Evolutionary conservation across 2,113 vertebrate species (phyloP).

Genomic region (Pangasianodon hypophthalmus): DNA sequence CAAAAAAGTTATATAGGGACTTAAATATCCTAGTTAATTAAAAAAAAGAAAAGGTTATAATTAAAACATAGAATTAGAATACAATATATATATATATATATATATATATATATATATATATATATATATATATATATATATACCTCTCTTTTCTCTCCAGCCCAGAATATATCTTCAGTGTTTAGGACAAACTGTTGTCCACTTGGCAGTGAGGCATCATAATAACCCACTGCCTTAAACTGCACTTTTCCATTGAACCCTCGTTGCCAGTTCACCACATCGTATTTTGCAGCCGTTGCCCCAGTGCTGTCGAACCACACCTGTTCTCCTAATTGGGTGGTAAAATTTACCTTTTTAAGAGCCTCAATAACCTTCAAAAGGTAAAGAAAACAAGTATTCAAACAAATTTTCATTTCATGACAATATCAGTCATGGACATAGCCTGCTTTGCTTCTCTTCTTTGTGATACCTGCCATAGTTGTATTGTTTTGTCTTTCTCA

Average conservation of each 20-base stretch:
- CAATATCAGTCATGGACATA: background rate
- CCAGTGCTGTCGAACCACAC: slow-evolving; percentile 74
- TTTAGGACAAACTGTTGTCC: slow-evolving; percentile 66
- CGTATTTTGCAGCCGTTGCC: slow-evolving; percentile 68
- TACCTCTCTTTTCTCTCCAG: slow-evolving; percentile 46
- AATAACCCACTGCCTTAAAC: slow-evolving; percentile 73
- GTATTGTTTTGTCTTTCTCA: slow-evolving; percentile 51
- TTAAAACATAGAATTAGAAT: too few relatives aligned
- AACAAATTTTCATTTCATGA: background rate
- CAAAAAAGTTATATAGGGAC: too few relatives aligned
- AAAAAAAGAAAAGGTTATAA: too few relatives aligned
- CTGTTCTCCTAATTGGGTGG: slow-evolving; percentile 62
- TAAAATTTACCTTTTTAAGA: slow-evolving; percentile 67
- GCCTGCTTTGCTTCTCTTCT: background rate
- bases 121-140: too few relatives aligned
- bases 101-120: too few relatives aligned
- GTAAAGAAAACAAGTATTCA: background rate
- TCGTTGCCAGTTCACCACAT: slow-evolving; percentile 74
- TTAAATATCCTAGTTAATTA: too few relatives aligned
- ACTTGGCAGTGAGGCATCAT: slow-evolving; percentile 68
- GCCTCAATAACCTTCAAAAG: slow-evolving; percentile 54
- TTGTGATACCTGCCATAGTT: slow-evolving; percentile 67
- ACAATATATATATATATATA: too few relatives aligned
- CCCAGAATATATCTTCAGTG: slow-evolving; percentile 67
- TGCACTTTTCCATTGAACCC: slow-evolving; percentile 57